These are phyloP conservation scores for Sericinus montela DNA, from an alignment of 2,888 invertebrate genomes.

Conservation along the genomic window DNA sequence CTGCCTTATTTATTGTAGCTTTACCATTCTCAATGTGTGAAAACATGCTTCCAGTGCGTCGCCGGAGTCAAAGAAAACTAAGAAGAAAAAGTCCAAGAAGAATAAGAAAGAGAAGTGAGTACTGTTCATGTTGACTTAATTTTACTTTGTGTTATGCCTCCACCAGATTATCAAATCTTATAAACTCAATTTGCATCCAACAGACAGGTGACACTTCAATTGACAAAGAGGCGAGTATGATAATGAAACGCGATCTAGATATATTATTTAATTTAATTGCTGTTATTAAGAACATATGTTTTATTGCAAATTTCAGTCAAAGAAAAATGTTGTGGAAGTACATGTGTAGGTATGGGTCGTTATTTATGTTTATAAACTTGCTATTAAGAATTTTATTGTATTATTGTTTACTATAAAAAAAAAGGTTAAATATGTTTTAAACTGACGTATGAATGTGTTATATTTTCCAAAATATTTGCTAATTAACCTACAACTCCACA, in stretches of 20 bases:
- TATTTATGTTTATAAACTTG: not conserved
- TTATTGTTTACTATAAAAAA: not conserved
- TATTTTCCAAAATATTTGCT: no score
- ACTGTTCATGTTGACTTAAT: constrained; percentile 21
- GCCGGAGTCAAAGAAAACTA: constrained; percentile 85
- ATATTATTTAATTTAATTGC: not conserved
- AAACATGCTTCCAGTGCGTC: constrained; percentile 78
- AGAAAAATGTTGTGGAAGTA: constrained; percentile 66
- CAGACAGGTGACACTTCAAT: constrained; percentile 67
- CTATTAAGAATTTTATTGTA: not conserved
- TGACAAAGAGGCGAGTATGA: constrained; percentile 68
- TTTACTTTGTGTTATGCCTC: constrained; percentile 24
- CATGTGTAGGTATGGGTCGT: constrained; percentile 59
- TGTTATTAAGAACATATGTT: constrained; percentile 4
- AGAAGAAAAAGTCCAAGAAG: constrained; percentile 89
- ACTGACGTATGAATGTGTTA: no score
- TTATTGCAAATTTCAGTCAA: constrained; percentile 61
- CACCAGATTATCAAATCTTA: constrained; percentile 36
- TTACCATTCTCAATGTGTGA: constrained; percentile 1
- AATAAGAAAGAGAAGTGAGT: constrained; percentile 87
- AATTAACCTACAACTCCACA: no score
- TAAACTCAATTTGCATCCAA: constrained; percentile 44
- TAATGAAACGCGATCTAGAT: not conserved
- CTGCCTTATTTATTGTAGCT: no score
- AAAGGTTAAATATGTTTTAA: no score